Percentiles rank a stretch among this genome's conserved stretches.
These are phyloP conservation scores for Rhinolophus sinicus DNA, from an alignment of 2,113 vertebrate species.

Conservation along the genomic window DNA sequence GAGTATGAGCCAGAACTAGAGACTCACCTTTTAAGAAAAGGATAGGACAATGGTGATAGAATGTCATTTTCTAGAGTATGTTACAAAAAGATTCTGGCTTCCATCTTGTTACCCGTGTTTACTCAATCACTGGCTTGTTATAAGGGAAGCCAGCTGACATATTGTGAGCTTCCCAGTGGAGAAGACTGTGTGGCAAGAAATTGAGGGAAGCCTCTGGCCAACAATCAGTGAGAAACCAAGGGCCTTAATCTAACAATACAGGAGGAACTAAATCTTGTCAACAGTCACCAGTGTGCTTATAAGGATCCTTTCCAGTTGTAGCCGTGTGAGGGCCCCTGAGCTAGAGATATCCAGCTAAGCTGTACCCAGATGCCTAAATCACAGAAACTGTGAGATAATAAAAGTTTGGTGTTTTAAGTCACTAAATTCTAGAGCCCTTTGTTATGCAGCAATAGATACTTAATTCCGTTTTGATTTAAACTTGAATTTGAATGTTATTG, in stretches of 20 bases:
- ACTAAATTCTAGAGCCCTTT: not conserved
- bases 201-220: not conserved
- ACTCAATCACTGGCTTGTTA: not conserved
- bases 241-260: not conserved
- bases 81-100: not conserved
- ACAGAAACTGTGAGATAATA: not conserved
- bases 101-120: not conserved
- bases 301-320: not conserved
- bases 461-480: not conserved
- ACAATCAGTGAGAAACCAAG: not conserved
- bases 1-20: not conserved
- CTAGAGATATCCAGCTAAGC: not conserved
- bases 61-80: not conserved
- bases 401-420: not conserved
- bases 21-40: not conserved
- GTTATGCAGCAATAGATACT: not conserved
- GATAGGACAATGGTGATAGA: not conserved
- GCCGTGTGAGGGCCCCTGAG: not conserved
- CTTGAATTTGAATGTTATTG: not conserved
- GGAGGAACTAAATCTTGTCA: not conserved
- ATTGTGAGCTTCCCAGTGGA: not conserved
- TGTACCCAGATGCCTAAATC: too few species aligned
- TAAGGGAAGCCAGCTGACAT: not conserved
- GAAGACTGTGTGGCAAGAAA: not conserved
- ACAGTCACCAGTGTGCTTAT: not conserved